Evolutionary conservation across 2,113 vertebrate species (phyloP).

Genomic region (Pseudolaguvia tuberculata): DNA sequence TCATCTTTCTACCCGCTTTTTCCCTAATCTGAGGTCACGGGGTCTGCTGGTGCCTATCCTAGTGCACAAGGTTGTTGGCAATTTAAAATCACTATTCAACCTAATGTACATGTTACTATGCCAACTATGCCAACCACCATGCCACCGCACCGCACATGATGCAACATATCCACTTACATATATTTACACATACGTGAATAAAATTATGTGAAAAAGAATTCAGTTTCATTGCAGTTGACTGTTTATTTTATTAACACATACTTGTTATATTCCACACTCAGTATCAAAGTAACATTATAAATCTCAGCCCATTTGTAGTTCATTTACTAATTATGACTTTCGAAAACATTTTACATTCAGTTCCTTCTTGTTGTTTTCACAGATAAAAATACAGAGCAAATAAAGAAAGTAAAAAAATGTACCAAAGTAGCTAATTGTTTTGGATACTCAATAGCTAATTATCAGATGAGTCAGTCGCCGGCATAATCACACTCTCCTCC

Average conservation of each 20-base stretch:
- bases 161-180: not conserved
- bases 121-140: no score
- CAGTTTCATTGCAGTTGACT: slow-evolving; percentile 48
- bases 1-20: no score
- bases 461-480: slow-evolving; percentile 2
- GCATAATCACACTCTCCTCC: slow-evolving; percentile 24
- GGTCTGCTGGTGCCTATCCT: no score
- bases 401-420: not conserved
- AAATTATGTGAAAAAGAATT: slow-evolving; percentile 21
- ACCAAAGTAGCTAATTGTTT: not conserved
- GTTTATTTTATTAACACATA: slow-evolving; percentile 51
- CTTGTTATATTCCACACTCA: slow-evolving; percentile 53
- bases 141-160: no score
- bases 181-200: not conserved
- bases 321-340: not conserved
- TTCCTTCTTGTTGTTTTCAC: no score
- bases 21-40: no score
- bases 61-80: no score
- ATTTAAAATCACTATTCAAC: no score
- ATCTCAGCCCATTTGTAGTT: no score
- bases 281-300: slow-evolving; percentile 52
- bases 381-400: not conserved
- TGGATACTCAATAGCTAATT: slow-evolving; percentile 3
- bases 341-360: not conserved
- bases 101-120: no score